Evolutionary conservation across 2,113 vertebrate genomes (phyloP), one percentile per base, ranked within the genome.

Genomic region (Guaruba guarouba): DNA sequence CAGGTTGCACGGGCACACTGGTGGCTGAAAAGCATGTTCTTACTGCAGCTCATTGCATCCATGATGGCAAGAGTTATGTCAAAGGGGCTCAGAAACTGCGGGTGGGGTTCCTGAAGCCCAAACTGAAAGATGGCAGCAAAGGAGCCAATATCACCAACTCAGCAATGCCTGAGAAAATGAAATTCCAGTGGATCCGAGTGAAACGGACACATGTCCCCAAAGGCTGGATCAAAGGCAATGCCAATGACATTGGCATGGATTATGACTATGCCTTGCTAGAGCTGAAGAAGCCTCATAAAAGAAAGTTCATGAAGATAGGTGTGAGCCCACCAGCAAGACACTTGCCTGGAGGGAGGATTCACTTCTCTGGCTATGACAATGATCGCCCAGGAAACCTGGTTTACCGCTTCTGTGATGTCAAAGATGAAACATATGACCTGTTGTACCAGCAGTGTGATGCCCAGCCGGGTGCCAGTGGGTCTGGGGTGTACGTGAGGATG

Each of bases 161-260:
- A 4, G 92, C 63, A 12, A 59, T 67, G 67, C 96, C 96, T 1
- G 98, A 99, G 63, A 98, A 98, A 95, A 99, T 99, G 98, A 99
- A 99, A 95, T 99, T 99, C 97, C 99, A 99, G 94, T 99, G 99
- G 99, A 99, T 99, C 95, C 97, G 99, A 33, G 99, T 99, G 93
- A 99, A 98, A 96, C 98, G 99, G 88, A 99, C 99, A 3, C 99
- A 99, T 0, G 99, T 99, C n/a, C 99, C 99, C 81, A 99, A 99
- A 95, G 99, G 99, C 33, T 99, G 99, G 99, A 99, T 99, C 94
- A 99, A 99, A 97, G 99, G 99, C 51, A 99, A 98, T 4, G 99
- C 99, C 87, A 99, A 99, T 7, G 99, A 99, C 91, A 99, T 99
- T 8, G 99, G 99, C 69, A 99, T 99, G 99, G 99, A 99, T 98